Evolutionary conservation across 53 echinoderm and acorn worm species (phyloP).

Genomic region (Apostichopus leukothele): DNA sequence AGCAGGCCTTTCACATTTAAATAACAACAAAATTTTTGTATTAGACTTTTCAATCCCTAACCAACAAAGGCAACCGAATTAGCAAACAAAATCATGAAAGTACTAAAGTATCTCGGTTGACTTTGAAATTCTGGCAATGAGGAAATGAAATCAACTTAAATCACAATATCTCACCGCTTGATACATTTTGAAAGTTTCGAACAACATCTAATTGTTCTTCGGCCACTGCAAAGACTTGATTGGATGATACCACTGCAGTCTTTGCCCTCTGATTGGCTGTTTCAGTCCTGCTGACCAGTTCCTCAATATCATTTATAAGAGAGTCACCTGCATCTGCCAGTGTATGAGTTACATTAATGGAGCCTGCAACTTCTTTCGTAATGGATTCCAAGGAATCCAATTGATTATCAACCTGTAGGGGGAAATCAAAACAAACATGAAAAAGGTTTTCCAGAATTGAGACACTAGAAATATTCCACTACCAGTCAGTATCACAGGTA

Average conservation of each 20-base stretch:
- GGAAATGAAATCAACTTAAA: not conserved
- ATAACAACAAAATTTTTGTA: too few relatives aligned
- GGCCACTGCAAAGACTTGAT: constrained; percentile 62
- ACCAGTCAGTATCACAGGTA: too few relatives aligned
- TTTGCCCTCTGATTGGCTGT: constrained; percentile 68
- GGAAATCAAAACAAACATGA: not conserved
- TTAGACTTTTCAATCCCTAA: too few relatives aligned
- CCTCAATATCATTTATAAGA: constrained; percentile 54
- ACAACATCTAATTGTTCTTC: constrained; percentile 64
- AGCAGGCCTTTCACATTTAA: too few relatives aligned
- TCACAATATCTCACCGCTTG: constrained; percentile 50
- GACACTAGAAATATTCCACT: too few relatives aligned
- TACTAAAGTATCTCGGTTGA: too few relatives aligned
- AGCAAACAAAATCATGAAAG: too few relatives aligned
- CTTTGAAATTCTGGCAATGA: too few relatives aligned
- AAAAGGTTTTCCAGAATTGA: too few relatives aligned
- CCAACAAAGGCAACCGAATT: too few relatives aligned
- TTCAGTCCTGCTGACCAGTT: constrained; percentile 51
- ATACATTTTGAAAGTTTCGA: constrained; percentile 64
- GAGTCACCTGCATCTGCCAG: constrained; percentile 48
- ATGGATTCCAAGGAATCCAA: constrained; percentile 25
- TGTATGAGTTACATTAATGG: constrained; percentile 38
- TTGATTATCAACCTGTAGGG: constrained; percentile 49
- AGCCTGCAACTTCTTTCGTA: constrained; percentile 36
- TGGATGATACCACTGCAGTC: constrained; percentile 51